Evolutionary conservation across 2,797 vertebrate species (phyloP), one percentile per base, ranked within the genome.

Genomic region (Oreochromis mossambicus): DNA sequence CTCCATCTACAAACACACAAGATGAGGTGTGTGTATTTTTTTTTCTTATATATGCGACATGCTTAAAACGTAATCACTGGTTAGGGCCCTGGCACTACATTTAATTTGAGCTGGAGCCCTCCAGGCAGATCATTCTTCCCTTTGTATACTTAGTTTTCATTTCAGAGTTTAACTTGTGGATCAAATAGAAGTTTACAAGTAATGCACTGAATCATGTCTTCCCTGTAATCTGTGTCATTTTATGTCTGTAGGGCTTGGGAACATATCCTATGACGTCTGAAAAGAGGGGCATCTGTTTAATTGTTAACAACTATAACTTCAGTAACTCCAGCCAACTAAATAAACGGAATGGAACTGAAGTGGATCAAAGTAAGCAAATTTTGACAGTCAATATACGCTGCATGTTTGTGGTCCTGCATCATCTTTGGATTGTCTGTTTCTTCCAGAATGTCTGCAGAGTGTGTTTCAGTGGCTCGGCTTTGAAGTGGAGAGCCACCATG

Each of bases 281-380:
- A 9, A 84, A 86, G 83, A 95, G 94, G 87, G 97, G 98, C 4
- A 19, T 93, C 85, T 98, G 98, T 91, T 54, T 98, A 61, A 94
- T 99, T 85, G 88, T 98, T 81, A 98, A 97, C 94, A 99, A 99
- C 87, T 3, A 86, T 8, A 2, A 86, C 4, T 98, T 98, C 78
- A 34, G 2, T 15, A 1, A 2, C 0, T 82, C 82, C 4, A 0
- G 0, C 15, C 0, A 2, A 2, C 81, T 94, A 7, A 1, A 0
- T 0, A 0, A 52, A 0, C 95, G 97, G 73, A 7, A 5, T 0
- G 98, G 98, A 80, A 97, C 98, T 14, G 6, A 52, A 4, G 17
- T 80, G 68, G 98, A 98, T 91, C 93, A 93, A 87, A 50, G 98
- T 96, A 81, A 88, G 88, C 24, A 76, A 1, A 32, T 36, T 75